Base-by-base conservation (phyloP, 2,888 invertebrate genomes). In the Tachina grossa region DNA sequence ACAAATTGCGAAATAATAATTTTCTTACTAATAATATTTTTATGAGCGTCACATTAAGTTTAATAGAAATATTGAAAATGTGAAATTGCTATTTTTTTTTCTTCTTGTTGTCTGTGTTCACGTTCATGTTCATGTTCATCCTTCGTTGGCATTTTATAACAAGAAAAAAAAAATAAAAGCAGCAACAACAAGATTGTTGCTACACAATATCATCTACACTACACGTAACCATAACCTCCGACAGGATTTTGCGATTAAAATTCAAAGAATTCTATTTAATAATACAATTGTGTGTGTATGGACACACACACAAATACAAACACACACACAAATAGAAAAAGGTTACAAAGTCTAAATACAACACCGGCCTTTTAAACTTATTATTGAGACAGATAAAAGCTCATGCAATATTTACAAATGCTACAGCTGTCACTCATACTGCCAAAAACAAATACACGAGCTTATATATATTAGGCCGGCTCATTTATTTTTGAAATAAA, bases 351-450 rank as follows among this genome's bases (percentile, higher is more conserved):
- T 57, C 68, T 69, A 22, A 49, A 79, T 83, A 76, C 43, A 59
- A 66, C 78, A 85, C 85, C 83, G 85, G 85, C 81, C 85, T 82
- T 84, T 84, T 81, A 71, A 68, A 77, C 66, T 66, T 81, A 66
- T 57, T 69, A 82, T 82, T 81, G 74, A 85, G 74, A 78, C 78
- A 82, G 74, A 82, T 69, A 78, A 55, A 66, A 68, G 65, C 72
- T 74, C 81, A 69, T 81, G 69, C 43, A 85, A 63, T 66, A 81
- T 82, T 85, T 74, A 85, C 63, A 74, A 61, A 69, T 79, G 43
- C 53, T 51, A 61, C 51, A 68, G 47, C 59, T 69, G 59, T 31
- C 53, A 68, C 19, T 66, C 55, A 63, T 19, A 51, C 71, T 45
- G 59, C 65, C 45, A 75, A 43, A 53, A 9, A 19, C 22, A 53